Conservation (phyloP, 2,113 vertebrate genomes). For the Atractosteus spatula region DNA sequence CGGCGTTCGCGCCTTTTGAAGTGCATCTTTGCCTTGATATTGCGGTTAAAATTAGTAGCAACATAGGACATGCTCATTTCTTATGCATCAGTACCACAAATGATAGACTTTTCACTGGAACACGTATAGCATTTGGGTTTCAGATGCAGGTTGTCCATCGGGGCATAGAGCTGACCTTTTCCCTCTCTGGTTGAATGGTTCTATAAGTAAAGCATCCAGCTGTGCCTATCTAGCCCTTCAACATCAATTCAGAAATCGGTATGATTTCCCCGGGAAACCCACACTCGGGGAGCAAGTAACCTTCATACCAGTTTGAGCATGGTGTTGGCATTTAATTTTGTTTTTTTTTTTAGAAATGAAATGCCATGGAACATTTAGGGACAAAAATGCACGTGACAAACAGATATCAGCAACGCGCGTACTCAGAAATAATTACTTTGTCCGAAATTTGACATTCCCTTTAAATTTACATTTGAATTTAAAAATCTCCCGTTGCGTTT, state of each 20-base stretch:
- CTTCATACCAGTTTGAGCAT: conserved; percentile 21
- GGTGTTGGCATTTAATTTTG: conserved; percentile 24
- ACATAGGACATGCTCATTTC: not conserved
- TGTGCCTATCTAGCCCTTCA: conserved; percentile 80
- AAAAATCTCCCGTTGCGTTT: no score
- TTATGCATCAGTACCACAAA: conserved; percentile 7
- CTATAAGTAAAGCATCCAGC: conserved; percentile 69
- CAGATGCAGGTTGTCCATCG: conserved; percentile 40
- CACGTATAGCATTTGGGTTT: conserved; percentile 41
- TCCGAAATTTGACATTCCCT: no score
- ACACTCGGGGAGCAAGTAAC: conserved; percentile 50
- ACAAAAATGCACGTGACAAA: not conserved
- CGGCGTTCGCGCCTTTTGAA: no score
- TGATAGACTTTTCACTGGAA: conserved; percentile 25
- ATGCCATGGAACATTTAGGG: conserved; percentile 22
- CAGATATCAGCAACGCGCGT: no score
- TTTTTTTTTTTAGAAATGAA: conserved; percentile 6
- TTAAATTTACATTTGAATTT: no score
- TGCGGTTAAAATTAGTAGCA: not conserved
- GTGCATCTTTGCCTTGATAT: not conserved
- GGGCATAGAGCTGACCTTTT: conserved; percentile 67
- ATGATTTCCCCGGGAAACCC: conserved; percentile 83
- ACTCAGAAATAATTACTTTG: no score
- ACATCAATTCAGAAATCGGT: conserved; percentile 80
- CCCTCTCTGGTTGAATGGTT: conserved; percentile 68